Percentiles rank a stretch among this genome's conserved stretches.
Conservation (phyloP, 1,140 invertebrate species). For the Calosoma granatense region DNA sequence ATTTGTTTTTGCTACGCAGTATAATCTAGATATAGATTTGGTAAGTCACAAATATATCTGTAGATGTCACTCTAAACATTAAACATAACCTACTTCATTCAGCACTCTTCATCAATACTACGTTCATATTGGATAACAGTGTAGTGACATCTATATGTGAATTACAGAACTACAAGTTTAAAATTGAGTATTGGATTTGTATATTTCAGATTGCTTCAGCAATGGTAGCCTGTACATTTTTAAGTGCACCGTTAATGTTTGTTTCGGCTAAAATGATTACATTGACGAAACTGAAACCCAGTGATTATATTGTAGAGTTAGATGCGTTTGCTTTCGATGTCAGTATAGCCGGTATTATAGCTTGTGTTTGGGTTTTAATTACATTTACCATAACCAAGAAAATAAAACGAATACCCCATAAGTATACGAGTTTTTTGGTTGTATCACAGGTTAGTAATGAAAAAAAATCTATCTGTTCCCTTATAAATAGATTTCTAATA, state of each 20-base stretch:
- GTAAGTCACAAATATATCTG: constrained; percentile 42
- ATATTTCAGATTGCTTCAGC: constrained; percentile 68
- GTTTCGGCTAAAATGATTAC: constrained; percentile 88
- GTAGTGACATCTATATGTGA: too few relatives aligned
- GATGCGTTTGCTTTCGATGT: constrained; percentile 72
- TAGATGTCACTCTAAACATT: background rate
- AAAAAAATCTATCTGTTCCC: background rate
- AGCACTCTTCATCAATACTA: too few relatives aligned
- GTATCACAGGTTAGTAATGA: constrained; percentile 59
- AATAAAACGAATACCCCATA: constrained; percentile 70
- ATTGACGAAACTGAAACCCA: constrained; percentile 54
- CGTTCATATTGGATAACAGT: too few relatives aligned
- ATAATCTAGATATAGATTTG: constrained; percentile 76
- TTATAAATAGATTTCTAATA: too few relatives aligned
- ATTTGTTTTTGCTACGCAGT: constrained; percentile 87
- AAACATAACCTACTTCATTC: constrained; percentile 4
- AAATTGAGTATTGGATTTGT: constrained; percentile 8
- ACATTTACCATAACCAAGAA: constrained; percentile 68
- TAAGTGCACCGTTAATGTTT: constrained; percentile 91
- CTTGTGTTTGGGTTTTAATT: constrained; percentile 66
- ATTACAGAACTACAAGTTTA: background rate
- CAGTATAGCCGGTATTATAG: constrained; percentile 63
- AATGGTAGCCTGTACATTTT: constrained; percentile 87
- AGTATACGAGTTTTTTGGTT: constrained; percentile 65
- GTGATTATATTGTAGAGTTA: constrained; percentile 63